Base-by-base conservation (phyloP, 2,113 vertebrate species). In the Aplodontia rufa region DNA sequence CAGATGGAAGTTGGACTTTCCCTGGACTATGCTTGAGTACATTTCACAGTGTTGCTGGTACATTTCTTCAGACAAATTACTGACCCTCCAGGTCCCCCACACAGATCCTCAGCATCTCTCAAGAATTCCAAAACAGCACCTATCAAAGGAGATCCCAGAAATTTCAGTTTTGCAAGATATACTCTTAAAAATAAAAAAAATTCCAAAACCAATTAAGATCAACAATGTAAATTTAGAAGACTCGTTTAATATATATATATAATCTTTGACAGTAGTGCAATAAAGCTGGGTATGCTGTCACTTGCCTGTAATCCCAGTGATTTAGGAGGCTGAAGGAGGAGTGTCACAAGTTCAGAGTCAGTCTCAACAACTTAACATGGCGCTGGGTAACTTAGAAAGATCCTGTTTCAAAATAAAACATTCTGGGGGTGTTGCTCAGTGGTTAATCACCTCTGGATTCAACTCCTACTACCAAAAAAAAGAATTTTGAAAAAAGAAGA, bases 91-190 rank as follows among this genome's bases (percentile, higher is more conserved):
- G 24, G 42, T 75, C 22, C 42, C 80, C 66, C 28, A 76, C 16
- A 49, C 22, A 95, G 64, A 84, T 64, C 22, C 92, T 51, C 49
- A 35, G 19, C 53, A 45, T 93, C 45, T 66, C 45, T 53, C 24
- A 32, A 87, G 58, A 84, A 92, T 5, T 53, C 24, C n/a, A 84
- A 51, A 84, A 91, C 2, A 64, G 16, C 75, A 32, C 32, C 49
- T 78, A 40, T 82, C 74, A 83, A 86, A 94, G 28, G 3, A n/a
- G 28, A 90, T 55, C 85, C 32, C 45, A 76, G 53, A 91, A 96
- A 92, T 68, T 37, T 9, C 45, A 86, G 30, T 79, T 62, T 42
- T n/a, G 58, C n/a, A 78, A 93, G 6, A 37, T 28, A 69, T 19
- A 17, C n/a, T 24, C 32, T 30, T 82, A 37, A 78, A 80, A 68